phyloP scores from a whole-genome alignment of 2,888 invertebrate species.

The Pecten maximus region DNA sequence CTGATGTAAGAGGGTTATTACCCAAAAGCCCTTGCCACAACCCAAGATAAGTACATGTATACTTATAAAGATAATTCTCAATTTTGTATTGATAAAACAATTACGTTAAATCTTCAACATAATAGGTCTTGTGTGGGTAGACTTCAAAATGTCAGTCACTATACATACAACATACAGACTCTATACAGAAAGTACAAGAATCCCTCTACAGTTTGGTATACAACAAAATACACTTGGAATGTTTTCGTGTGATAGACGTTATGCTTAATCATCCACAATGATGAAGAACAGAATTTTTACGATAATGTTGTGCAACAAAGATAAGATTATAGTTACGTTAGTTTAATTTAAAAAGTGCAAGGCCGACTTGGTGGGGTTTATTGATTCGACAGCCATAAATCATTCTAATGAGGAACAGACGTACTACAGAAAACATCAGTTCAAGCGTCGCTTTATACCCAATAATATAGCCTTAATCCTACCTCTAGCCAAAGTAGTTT shows the following conservation, averaged over 20 bases:
- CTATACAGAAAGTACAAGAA: too few relatives aligned
- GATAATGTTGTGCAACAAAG: not conserved
- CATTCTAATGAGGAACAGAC: not conserved
- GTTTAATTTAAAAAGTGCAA: constrained; percentile 13
- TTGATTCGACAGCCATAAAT: constrained; percentile 25
- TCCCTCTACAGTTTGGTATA: too few relatives aligned
- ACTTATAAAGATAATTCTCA: too few relatives aligned
- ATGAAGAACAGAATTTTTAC: not conserved
- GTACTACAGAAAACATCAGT: not conserved
- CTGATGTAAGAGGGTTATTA: too few relatives aligned
- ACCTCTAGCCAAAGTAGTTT: not conserved
- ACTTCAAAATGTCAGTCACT: too few relatives aligned
- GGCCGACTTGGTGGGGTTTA: not conserved
- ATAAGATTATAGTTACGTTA: not conserved
- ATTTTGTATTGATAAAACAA: too few relatives aligned
- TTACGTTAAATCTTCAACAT: too few relatives aligned
- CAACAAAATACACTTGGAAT: too few relatives aligned
- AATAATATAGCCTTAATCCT: not conserved
- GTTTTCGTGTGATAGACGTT: not conserved
- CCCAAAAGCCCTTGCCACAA: too few relatives aligned
- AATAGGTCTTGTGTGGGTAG: too few relatives aligned
- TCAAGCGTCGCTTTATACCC: not conserved
- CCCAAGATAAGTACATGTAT: too few relatives aligned
- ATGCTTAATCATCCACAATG: not conserved
- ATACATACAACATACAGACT: too few relatives aligned